Percentiles rank a stretch among this genome's conserved stretches.
These are phyloP conservation scores for Pipistrellus pygmaeus DNA, from an alignment of 2,797 vertebrate species.

Conservation along the genomic window DNA sequence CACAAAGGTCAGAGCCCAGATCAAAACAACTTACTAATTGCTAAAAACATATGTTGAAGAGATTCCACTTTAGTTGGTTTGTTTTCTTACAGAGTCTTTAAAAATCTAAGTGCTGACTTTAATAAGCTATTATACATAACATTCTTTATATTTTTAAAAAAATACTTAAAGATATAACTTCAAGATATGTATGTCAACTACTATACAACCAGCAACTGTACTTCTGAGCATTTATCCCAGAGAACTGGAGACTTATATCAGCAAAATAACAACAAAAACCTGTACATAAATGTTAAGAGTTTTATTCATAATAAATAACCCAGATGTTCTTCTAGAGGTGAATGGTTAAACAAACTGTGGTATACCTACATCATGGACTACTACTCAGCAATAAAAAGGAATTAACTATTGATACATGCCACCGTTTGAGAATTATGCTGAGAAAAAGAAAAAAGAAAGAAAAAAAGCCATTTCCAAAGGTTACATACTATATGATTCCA, in stretches of 20 bases:
- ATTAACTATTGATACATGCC: neutral
- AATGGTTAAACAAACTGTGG: neutral
- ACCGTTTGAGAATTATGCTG: slow-evolving; percentile 7
- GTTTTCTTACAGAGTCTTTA: neutral
- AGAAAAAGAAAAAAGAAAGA: neutral
- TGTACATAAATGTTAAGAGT: neutral
- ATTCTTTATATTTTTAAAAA: slow-evolving; percentile 34
- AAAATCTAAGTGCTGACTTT: neutral
- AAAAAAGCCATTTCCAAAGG: neutral
- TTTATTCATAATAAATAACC: slow-evolving; percentile 17
- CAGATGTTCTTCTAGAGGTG: neutral
- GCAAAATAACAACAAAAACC: neutral
- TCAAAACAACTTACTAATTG: neutral
- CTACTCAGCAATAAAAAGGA: neutral
- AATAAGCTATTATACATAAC: neutral
- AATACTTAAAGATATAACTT: neutral
- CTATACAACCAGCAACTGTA: neutral
- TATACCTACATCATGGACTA: neutral
- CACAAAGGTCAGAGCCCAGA: neutral
- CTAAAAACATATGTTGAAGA: slow-evolving; percentile 10
- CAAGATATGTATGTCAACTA: neutral
- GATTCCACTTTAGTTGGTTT: neutral
- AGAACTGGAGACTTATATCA: neutral
- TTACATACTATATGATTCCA: neutral
- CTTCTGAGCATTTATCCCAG: slow-evolving; percentile 25